Evolutionary conservation across 1,140 invertebrate species (phyloP).

Genomic region (Drosophila rhopaloa): DNA sequence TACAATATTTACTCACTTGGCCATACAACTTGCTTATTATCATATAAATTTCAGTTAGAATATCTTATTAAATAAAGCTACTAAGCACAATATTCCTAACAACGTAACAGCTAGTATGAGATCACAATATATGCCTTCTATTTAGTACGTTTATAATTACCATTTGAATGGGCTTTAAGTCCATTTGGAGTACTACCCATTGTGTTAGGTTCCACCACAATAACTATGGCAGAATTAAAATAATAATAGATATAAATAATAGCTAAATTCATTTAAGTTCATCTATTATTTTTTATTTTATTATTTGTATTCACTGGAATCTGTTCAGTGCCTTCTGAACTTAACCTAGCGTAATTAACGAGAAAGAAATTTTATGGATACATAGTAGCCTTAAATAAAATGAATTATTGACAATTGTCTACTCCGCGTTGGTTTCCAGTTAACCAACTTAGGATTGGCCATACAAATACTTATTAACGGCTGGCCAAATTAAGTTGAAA

Average conservation of each 20-base stretch:
- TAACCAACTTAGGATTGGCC: not conserved
- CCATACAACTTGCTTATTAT: conserved; percentile 7
- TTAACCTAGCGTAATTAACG: no score
- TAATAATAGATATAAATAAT: not conserved
- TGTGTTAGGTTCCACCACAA: not conserved
- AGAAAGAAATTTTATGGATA: no score
- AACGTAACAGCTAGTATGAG: no score
- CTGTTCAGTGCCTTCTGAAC: no score
- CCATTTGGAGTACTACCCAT: not conserved
- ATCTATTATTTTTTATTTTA: no score
- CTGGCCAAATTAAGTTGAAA: not conserved
- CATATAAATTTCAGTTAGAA: not conserved
- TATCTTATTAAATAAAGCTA: not conserved
- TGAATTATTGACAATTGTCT: not conserved
- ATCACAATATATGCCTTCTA: not conserved
- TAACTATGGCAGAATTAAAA: not conserved
- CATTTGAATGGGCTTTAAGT: not conserved
- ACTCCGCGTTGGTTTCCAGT: no score
- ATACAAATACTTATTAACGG: not conserved
- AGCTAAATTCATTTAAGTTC: no score
- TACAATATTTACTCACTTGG: not conserved
- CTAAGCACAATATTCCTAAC: no score
- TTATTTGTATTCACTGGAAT: no score
- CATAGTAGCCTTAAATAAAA: no score
- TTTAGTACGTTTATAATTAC: not conserved